Base-by-base conservation (phyloP, 2,888 invertebrate genomes). In the Adineta ricciae region DNA sequence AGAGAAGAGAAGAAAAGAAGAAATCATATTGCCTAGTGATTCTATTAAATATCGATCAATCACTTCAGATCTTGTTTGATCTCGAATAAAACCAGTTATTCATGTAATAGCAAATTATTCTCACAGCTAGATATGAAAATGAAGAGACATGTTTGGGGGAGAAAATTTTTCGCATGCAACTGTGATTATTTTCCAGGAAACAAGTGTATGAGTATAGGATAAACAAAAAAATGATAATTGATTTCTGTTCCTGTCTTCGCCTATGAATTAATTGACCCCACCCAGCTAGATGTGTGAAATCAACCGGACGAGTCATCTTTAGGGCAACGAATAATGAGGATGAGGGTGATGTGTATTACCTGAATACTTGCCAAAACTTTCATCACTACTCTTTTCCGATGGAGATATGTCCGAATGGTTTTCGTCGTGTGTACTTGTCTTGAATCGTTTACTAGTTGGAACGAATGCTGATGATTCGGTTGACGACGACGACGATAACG, bases 11-110 rank as follows among this genome's bases (percentile, higher is more conserved):
- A 64, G 2, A 9, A 27, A 52, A 52, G 21, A 52, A 21, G 21
- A 52, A 21, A 52, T 24, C 16, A 4, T 52, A 3, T 64, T 64
- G 64, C 64, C 36, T 64, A 64, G 27, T 64, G 32, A 64, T 64
- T 41, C 78, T 78, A 78, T 78, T 78, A 78, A 78, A 78, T 78
- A 38, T 78, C 78, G 41, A 78, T 78, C 78, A 41, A 78, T 78
- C 78, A 78, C 38, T 41, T 32, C 24, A 78, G n/a, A 14, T 78
- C 41, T 78, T 78, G 78, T 78, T 78, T 78, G 78, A 78, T 78
- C 41, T 78, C 41, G 24, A 78, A n/a, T 38, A 78, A 78, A n/a
- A 78, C 78, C 32, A 64, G 64, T 64, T 64, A 64, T 64, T 64
- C 19, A 64, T 64, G 64, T 64, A 64, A 64, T 64, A 16, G 32